Evolutionary conservation across 2,113 vertebrate species (phyloP).

Genomic region (Ibidorhyncha struthersii): DNA sequence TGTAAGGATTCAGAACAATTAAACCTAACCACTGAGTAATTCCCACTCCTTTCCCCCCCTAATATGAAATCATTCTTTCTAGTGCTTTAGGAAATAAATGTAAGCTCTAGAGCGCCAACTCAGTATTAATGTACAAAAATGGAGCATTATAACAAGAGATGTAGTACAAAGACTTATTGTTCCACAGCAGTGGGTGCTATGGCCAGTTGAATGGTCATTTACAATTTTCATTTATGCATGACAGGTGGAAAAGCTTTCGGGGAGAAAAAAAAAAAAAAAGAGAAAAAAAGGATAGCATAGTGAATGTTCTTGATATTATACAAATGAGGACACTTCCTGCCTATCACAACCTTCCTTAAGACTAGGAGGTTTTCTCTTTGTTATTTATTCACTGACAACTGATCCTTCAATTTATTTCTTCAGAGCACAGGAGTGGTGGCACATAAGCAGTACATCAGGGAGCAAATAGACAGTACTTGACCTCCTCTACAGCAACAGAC

Average conservation of each 20-base stretch:
- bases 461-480: not conserved
- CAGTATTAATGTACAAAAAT: not conserved
- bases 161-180: not conserved
- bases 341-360: not conserved
- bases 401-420: not conserved
- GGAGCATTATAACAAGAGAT: not conserved
- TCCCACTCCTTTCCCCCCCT: not conserved
- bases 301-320: not conserved
- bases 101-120: not conserved
- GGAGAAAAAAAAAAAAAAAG: not conserved
- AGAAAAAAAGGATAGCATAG: not conserved
- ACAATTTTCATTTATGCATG: not conserved
- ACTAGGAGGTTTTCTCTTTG: not conserved
- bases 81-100: slow-evolving; percentile 15
- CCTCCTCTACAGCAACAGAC: not conserved
- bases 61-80: slow-evolving; percentile 51
- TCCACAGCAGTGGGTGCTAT: not conserved
- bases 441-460: not conserved
- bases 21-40: slow-evolving; percentile 67
- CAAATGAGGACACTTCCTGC: not conserved
- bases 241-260: not conserved
- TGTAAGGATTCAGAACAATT: slow-evolving; percentile 68
- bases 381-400: not conserved
- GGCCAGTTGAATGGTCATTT: not conserved
- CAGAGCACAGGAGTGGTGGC: not conserved